phyloP scores from a whole-genome alignment of 2,797 vertebrate genomes.

The Cephalopachus bancanus region DNA sequence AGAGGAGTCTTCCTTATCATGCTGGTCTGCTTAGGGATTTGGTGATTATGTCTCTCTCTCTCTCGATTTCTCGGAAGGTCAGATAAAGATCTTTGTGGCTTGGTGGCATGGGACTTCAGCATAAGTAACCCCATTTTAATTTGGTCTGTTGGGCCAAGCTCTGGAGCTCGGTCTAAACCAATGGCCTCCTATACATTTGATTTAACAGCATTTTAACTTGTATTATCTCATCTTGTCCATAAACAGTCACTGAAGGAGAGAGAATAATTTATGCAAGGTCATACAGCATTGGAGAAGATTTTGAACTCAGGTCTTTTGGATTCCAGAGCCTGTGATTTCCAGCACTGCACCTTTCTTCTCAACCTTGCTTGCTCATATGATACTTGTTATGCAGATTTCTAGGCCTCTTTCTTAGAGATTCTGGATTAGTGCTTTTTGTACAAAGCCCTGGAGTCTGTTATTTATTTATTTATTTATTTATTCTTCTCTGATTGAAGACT shows the following conservation, averaged over 20 bases:
- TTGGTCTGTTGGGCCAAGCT: neutral
- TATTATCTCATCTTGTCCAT: neutral
- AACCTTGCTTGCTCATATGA: neutral
- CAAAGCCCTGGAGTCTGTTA: neutral
- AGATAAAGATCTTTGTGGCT: neutral
- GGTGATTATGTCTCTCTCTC: neutral
- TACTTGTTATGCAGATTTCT: neutral
- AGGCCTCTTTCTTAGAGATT: conserved; percentile 24
- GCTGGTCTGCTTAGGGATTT: neutral
- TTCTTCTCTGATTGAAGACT: no score
- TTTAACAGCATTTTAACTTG: neutral
- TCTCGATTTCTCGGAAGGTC: neutral
- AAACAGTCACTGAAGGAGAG: neutral
- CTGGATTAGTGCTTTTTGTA: neutral
- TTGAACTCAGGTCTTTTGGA: conserved; percentile 40
- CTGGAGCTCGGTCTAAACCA: neutral
- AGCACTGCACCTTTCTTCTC: neutral
- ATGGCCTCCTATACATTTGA: neutral
- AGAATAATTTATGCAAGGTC: neutral
- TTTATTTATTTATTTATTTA: no score
- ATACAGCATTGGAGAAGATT: neutral
- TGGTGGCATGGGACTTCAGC: neutral
- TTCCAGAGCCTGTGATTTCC: neutral
- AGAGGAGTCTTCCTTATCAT: neutral
- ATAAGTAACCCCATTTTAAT: neutral